Evolutionary conservation across 1,140 invertebrate species (phyloP).

Genomic region (Drosophila albomicans): DNA sequence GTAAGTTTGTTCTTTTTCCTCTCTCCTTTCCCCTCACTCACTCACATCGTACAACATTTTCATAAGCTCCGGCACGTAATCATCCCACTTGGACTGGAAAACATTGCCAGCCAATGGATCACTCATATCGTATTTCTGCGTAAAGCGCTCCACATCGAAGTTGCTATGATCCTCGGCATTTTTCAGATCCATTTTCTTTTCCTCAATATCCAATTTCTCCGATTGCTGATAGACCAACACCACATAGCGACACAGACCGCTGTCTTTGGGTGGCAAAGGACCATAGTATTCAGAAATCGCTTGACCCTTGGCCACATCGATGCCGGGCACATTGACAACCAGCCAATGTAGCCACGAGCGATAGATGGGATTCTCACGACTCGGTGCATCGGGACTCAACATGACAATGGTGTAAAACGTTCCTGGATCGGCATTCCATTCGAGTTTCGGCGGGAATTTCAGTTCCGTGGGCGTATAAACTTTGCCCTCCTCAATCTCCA

Average conservation of each 20-base stretch:
- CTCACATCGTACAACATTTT: conserved; percentile 54
- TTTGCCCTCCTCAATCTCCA: conserved; percentile 65
- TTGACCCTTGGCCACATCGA: conserved; percentile 90
- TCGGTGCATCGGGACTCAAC: conserved; percentile 87
- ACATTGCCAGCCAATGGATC: conserved; percentile 94
- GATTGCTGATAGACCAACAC: conserved; percentile 93
- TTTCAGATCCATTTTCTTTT: conserved; percentile 85
- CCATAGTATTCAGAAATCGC: conserved; percentile 92
- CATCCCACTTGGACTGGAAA: conserved; percentile 94
- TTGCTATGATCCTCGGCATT: conserved; percentile 89
- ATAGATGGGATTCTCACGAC: conserved; percentile 90
- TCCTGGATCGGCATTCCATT: conserved; percentile 87
- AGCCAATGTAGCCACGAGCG: conserved; percentile 97
- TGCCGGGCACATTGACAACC: conserved; percentile 94
- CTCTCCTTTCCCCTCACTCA: conserved; percentile 23
- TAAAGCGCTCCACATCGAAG: conserved; percentile 91
- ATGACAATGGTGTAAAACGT: conserved; percentile 91
- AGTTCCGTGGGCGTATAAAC: conserved; percentile 61
- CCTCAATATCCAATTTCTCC: conserved; percentile 64
- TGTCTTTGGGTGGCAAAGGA: conserved; percentile 92
- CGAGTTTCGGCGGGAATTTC: conserved; percentile 84
- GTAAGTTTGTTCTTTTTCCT: neutral
- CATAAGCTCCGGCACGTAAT: conserved; percentile 90
- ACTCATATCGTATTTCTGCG: conserved; percentile 90
- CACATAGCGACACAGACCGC: conserved; percentile 95